Evolutionary conservation across 1,140 invertebrate species (phyloP), one percentile per base, ranked within the genome.

Genomic region (Andrena cerasifolii): DNA sequence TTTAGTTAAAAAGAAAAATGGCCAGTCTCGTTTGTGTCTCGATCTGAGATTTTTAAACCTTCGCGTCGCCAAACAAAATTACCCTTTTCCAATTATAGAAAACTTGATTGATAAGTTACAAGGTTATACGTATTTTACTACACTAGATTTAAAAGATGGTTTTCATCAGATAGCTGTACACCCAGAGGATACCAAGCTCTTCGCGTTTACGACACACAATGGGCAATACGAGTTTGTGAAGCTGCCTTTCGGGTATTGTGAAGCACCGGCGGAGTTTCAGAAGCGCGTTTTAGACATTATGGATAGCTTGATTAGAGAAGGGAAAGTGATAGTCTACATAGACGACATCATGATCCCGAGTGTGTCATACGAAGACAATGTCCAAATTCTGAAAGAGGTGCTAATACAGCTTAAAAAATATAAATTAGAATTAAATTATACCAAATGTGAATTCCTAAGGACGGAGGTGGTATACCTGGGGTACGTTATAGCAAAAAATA

Each of bases 371-470:
- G 0, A 31, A 21, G 54, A 71, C 4, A 71, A 71, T 71, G 14
- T 71, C n/a, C 1, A 49, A 0, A 7, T 59, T 2, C 16, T 71
- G 2, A 1, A 6, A 12, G 10, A 71, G 7, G 68, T 71, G 0
- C 28, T 71, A 10, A 40, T 40, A 40, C 3, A 5, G 36, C 36
- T 40, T 40, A 40, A 40, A 40, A 3, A 10, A 5, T 10, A 31
- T 58, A 8, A 4, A 59, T 12, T 71, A 2, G 54, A 71, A 18
- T 31, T 71, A 3, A 71, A 71, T 49, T 3, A 26, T 3, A 2
- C 54, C 0, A 71, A 71, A 16, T 71, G 68, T 59, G 18, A 3
- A 1, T 71, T 71, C 31, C 40, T 71, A 40, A 47, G 2, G 45
- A 12, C 45, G 8, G 45, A 47, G 45, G 12, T 71, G 5, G 58